Conservation (phyloP, 2,888 invertebrate genomes). For the Erebia aethiops region DNA sequence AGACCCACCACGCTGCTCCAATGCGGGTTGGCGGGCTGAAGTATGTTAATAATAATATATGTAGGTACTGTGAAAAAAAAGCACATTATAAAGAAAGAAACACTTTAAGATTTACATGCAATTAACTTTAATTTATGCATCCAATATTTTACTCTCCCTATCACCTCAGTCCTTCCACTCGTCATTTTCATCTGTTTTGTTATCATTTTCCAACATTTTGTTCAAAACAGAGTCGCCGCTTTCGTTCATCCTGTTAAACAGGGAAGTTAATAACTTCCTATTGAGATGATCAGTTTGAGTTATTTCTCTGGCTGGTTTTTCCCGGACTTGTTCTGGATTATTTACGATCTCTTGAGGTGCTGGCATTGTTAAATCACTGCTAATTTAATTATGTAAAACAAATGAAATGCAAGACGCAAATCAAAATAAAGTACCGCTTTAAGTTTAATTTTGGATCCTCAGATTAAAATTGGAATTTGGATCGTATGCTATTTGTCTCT, state of each 20-base stretch:
- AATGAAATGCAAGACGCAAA: no score
- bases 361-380: constrained; percentile 51
- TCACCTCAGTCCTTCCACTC: constrained; percentile 61
- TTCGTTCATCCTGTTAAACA: constrained; percentile 84
- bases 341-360: constrained; percentile 59
- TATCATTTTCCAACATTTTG: constrained; percentile 65
- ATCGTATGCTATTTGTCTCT: no score
- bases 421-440: no score
- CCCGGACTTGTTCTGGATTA: constrained; percentile 53
- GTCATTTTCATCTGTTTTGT: constrained; percentile 56
- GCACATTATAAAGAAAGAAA: not conserved
- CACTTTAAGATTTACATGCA: constrained; percentile 15
- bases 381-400: no score
- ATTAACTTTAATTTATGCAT: not conserved
- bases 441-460: no score
- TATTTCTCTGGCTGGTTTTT: constrained; percentile 72
- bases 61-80: not conserved
- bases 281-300: constrained; percentile 86
- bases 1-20: no score
- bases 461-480: no score
- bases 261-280: constrained; percentile 84
- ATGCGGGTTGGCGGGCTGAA: no score
- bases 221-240: constrained; percentile 59
- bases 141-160: not conserved
- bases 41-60: not conserved